Base-by-base conservation (phyloP, 1,140 invertebrate genomes). In the Drosophila jambulina region DNA sequence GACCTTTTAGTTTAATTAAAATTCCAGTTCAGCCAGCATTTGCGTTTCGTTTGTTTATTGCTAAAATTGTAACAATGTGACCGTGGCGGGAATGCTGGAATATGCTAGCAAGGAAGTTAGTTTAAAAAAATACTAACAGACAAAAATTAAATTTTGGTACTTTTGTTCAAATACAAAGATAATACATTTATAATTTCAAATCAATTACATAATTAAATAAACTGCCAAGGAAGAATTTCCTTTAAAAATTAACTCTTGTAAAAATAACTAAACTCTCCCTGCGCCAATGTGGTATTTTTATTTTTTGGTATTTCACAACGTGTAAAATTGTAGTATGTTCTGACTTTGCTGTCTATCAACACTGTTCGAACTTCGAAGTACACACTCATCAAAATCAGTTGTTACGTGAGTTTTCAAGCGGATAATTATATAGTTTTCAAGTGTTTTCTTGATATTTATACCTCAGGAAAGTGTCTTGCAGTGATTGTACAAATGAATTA, bases 341-440 rank as follows among this genome's bases (percentile, higher is more conserved):
- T 32, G 49, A 32, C 49, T 32, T 32, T 51, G 12, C 7, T 12
- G 49, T 51, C 27, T 32, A 32, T 1, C 49, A 51, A 51, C 49
- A 51, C 49, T 51, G 49, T n/a, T n/a, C n/a, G n/a, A n/a, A n/a
- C n/a, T 19, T 51, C 27, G 27, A 21, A 59, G 59, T 69, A 70
- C 60, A 82, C 69, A 86, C 59, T 71, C 69, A 86, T 60, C 51
- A 75, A 78, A 67, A 72, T 76, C 64, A 86, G 81, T 88, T 78
- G 84, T 88, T 88, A 88, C 84, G 85, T 88, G 84, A 84, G 34
- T 90, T 90, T 88, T 90, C 78, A 75, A 74, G 63, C 69, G 77
- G 45, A 62, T 62, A 62, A 48, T 70, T 80, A 79, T 57, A 54
- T 67, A 76, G 74, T 56, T 82, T 85, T 48, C 46, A 75, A 82